Evolutionary conservation across 1,140 invertebrate species (phyloP).

Genomic region (Campoletis sonorensis): DNA sequence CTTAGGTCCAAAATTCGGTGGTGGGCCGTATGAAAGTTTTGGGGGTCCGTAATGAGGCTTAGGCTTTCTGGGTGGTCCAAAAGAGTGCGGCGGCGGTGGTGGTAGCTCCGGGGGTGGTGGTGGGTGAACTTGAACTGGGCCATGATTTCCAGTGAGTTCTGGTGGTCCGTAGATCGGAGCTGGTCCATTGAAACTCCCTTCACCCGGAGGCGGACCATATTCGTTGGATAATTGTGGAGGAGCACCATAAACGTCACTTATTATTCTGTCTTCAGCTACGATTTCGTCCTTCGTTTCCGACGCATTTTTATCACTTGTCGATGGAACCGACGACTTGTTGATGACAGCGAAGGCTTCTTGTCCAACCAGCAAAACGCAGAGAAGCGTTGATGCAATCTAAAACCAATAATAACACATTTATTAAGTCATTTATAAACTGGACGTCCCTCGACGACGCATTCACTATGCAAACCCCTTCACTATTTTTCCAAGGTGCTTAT

Average conservation of each 20-base stretch:
- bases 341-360: conserved; percentile 64
- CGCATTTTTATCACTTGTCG: conserved; percentile 43
- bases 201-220: conserved; percentile 64
- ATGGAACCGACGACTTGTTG: conserved; percentile 63
- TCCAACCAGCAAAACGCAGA: conserved; percentile 63
- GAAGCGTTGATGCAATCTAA: conserved; percentile 63
- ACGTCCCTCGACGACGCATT: background rate
- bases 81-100: conserved; percentile 67
- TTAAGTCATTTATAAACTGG: background rate
- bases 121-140: conserved; percentile 70
- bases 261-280: conserved; percentile 67
- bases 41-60: conserved; percentile 74
- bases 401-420: conserved; percentile 56
- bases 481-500: background rate
- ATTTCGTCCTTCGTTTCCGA: conserved; percentile 53
- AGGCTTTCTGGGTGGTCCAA: conserved; percentile 66
- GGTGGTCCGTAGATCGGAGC: conserved; percentile 73
- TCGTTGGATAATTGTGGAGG: conserved; percentile 57
- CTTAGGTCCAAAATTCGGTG: conserved; percentile 58
- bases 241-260: conserved; percentile 71
- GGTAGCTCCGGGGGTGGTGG: conserved; percentile 71
- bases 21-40: conserved; percentile 71
- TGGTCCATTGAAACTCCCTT: conserved; percentile 62
- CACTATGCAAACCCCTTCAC: conserved; percentile 18
- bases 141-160: conserved; percentile 68